Conservation (phyloP, 2,113 vertebrate genomes). For the Struthidea cinerea region DNA sequence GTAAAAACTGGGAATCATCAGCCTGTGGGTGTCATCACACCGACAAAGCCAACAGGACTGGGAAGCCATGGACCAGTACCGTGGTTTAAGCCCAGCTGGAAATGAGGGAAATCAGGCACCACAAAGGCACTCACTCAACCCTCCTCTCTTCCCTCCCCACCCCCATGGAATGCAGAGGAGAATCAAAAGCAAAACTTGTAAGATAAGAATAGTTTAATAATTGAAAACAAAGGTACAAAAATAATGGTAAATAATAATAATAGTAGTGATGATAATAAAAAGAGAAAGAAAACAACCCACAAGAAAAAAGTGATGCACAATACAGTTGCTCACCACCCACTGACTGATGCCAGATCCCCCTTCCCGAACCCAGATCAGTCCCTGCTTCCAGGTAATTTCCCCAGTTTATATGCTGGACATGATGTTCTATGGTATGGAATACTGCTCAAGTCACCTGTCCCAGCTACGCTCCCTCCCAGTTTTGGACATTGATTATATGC, state of each 20-base stretch:
- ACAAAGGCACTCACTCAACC: rapidly evolving
- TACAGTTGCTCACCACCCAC: too few species aligned
- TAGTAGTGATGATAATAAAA: background rate
- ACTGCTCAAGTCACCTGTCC: background rate
- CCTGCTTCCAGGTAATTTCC: background rate
- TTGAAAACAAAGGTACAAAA: background rate
- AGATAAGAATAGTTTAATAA: background rate
- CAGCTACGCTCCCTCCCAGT: background rate
- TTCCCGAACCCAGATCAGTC: background rate
- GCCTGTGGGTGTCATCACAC: background rate
- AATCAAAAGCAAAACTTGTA: background rate
- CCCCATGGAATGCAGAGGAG: rapidly evolving
- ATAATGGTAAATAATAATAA: background rate
- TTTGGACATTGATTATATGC: background rate
- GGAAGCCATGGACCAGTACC: background rate
- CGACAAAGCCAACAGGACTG: background rate
- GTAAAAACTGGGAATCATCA: background rate
- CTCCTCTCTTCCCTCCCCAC: background rate
- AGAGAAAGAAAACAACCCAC: background rate
- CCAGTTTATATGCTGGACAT: background rate
- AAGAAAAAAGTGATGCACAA: background rate
- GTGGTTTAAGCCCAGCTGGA: background rate
- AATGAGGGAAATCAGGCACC: background rate
- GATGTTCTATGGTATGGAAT: background rate
- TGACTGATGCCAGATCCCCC: background rate